phyloP scores from a whole-genome alignment of 2,888 invertebrate species.

The Drosophila atroscutellata region DNA sequence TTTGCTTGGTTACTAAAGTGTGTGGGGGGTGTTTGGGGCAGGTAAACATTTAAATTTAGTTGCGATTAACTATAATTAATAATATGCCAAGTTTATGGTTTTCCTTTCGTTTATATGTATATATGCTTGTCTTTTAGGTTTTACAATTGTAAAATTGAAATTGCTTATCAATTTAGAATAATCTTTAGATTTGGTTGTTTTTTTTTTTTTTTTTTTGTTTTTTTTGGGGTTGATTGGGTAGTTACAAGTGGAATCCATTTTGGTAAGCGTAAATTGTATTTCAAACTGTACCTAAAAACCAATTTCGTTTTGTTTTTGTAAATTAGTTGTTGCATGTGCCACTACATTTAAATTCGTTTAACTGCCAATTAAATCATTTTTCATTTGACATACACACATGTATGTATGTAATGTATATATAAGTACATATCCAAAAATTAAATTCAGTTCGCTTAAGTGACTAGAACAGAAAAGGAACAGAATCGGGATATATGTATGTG shows the following conservation, averaged over 20 bases:
- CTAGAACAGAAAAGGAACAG: slow-evolving; percentile 39
- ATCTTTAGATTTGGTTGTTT: slow-evolving; percentile 26
- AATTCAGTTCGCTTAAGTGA: slow-evolving; percentile 42
- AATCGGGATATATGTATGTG: neutral
- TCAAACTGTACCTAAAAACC: slow-evolving; percentile 43
- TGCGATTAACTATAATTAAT: slow-evolving; percentile 51
- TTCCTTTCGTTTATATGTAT: slow-evolving; percentile 15
- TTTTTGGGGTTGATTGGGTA: neutral
- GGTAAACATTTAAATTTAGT: slow-evolving; percentile 58
- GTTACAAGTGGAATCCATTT: slow-evolving; percentile 7
- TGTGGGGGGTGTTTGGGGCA: slow-evolving; percentile 39
- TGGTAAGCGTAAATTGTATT: slow-evolving; percentile 51
- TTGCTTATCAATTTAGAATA: slow-evolving; percentile 83
- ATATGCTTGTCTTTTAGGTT: slow-evolving; percentile 33
- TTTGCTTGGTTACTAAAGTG: slow-evolving; percentile 36
- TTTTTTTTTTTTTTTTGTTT: slow-evolving; percentile 12
- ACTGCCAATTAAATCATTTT: slow-evolving; percentile 56
- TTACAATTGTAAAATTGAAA: slow-evolving; percentile 73
- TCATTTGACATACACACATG: slow-evolving; percentile 31
- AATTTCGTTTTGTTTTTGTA: slow-evolving; percentile 15
- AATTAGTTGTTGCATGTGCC: slow-evolving; percentile 46
- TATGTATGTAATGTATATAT: neutral
- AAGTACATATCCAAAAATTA: slow-evolving; percentile 54
- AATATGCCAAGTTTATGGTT: slow-evolving; percentile 46
- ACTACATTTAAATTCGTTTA: slow-evolving; percentile 81